Base-by-base conservation (phyloP, 2,797 vertebrate species). In the Sandelia bainsii region DNA sequence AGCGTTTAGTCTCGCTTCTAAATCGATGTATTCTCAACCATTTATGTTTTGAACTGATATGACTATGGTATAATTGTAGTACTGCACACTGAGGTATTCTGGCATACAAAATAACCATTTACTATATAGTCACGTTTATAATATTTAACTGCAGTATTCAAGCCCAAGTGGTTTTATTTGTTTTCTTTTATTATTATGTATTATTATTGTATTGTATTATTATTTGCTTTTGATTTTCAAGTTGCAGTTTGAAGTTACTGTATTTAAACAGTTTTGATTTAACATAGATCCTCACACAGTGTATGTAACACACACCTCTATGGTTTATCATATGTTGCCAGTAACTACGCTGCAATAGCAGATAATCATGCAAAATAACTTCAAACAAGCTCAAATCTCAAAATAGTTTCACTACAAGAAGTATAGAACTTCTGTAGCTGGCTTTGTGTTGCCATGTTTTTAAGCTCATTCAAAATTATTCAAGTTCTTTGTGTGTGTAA, bases 391-490 rank as follows among this genome's bases (percentile, higher is more conserved):
- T 34, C 1, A 34, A 34, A 34, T 34, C 32, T 10, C 1, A 5
- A 29, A 34, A 22, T 16, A 59, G 63, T 62, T 61, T 73, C 58
- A 62, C 66, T 53, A 32, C 34, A 11, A 50, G 20, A 32, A 70
- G 58, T 64, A 39, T 61, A 61, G 51, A 62, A 66, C 13, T 45
- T 45, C 20, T 39, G 67, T 20, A 23, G 40, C 59, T 59, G 42
- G 54, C 62, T 69, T 56, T 74, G 74, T 75, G 67, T 71, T 66
- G 50, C 23, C 42, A 32, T 20, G 56, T 63, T 60, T 73, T 74
- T 71, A 69, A 75, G 52, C 69, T 53, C 67, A 72, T 78, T 62
- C 69, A 76, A 76, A 75, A 78, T 80, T 40, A 34, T 34, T 34
- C 32, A 34, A 34, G 8, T 42, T 16, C 14, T 42, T 14, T 45